Conservation (phyloP, 2,888 invertebrate species). For the Bibio marci region DNA sequence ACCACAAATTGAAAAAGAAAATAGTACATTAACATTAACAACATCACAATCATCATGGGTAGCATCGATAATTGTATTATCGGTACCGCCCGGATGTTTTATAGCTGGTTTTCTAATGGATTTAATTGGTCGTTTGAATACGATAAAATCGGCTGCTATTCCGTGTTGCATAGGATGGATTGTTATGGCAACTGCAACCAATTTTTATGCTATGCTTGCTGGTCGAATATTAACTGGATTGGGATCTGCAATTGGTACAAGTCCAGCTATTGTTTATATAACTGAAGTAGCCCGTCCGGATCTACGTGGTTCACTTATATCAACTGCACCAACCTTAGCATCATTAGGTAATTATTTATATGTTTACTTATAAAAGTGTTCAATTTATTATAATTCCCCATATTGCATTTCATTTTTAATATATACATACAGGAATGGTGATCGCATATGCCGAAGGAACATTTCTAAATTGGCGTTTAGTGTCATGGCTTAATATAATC, state of each 20-base stretch:
- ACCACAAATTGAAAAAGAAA: constrained; percentile 23
- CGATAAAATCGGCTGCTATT: constrained; percentile 36
- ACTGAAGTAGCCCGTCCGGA: constrained; percentile 42
- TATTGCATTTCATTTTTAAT: background rate
- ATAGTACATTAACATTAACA: constrained; percentile 15
- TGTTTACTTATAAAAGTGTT: background rate
- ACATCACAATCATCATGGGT: constrained; percentile 33
- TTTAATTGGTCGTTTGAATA: constrained; percentile 34
- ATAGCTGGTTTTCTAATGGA: constrained; percentile 38
- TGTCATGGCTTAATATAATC: constrained; percentile 35
- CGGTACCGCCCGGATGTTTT: constrained; percentile 36
- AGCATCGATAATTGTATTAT: constrained; percentile 39
- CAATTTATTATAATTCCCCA: constrained; percentile 3
- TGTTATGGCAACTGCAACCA: constrained; percentile 33
- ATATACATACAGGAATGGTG: constrained; percentile 32
- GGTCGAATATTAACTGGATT: constrained; percentile 37
- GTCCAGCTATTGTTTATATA: constrained; percentile 42
- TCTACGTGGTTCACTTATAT: constrained; percentile 39
- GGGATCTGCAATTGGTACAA: constrained; percentile 37
- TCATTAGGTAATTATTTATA: constrained; percentile 33
- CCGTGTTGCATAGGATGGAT: constrained; percentile 37
- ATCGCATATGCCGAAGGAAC: constrained; percentile 37
- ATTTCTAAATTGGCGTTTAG: constrained; percentile 34
- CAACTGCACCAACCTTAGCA: constrained; percentile 37
- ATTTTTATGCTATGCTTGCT: constrained; percentile 32